phyloP scores from a whole-genome alignment of 2,797 vertebrate species.

The Huso huso region DNA sequence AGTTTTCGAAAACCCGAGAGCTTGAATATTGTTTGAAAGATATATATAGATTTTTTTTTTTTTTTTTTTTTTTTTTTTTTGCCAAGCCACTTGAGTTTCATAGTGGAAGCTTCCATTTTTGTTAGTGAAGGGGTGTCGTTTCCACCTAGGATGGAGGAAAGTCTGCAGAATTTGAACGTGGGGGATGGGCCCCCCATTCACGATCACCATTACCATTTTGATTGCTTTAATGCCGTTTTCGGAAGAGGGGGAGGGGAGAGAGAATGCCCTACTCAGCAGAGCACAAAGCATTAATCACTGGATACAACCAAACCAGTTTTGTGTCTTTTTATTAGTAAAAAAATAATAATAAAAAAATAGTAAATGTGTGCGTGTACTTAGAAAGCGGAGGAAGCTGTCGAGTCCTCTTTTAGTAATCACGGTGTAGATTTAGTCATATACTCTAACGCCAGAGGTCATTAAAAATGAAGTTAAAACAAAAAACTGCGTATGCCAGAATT shows the following conservation, averaged over 20 bases:
- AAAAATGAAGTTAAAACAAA: no score
- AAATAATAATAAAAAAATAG: background rate
- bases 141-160: constrained; percentile 80
- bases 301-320: constrained; percentile 46
- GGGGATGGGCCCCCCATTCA: constrained; percentile 84
- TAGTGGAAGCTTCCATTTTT: constrained; percentile 98
- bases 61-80: constrained; percentile 18
- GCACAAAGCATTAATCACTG: constrained; percentile 67
- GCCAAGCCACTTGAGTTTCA: constrained; percentile 59
- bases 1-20: background rate
- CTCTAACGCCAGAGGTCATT: no score
- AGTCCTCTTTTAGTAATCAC: background rate
- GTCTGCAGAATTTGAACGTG: constrained; percentile 84
- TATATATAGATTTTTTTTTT: constrained; percentile 16
- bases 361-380: constrained; percentile 25
- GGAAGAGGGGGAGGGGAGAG: constrained; percentile 68
- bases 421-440: no score
- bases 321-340: constrained; percentile 20
- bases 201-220: constrained; percentile 96
- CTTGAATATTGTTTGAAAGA: constrained; percentile 9
- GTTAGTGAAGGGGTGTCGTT: constrained; percentile 73
- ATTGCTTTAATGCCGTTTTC: constrained; percentile 97
- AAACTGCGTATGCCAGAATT: no score
- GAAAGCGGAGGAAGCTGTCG: constrained; percentile 16
- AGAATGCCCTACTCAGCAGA: constrained; percentile 73